phyloP scores from a whole-genome alignment of 2,888 invertebrate genomes.

The Drosophila affinis region DNA sequence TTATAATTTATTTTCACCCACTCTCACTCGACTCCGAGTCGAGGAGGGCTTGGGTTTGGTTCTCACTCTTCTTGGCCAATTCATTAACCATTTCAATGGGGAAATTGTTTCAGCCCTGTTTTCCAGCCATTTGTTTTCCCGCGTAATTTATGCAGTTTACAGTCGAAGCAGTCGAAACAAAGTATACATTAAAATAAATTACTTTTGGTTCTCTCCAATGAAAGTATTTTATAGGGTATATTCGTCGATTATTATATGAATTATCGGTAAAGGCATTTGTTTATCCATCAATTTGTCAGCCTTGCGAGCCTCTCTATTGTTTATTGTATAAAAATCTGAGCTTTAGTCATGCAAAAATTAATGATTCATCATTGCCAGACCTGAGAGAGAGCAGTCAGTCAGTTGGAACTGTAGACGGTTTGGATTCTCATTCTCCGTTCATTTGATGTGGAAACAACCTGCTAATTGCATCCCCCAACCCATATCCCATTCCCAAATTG shows the following conservation, averaged over 20 bases:
- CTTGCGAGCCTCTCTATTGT: slow-evolving; percentile 3
- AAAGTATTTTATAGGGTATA: background rate
- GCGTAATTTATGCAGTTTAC: slow-evolving; percentile 49
- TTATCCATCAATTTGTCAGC: slow-evolving; percentile 22
- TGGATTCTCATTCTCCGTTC: background rate
- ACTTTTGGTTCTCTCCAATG: background rate
- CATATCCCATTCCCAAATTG: slow-evolving; percentile 32
- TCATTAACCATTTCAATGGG: slow-evolving; percentile 46
- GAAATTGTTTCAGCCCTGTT: slow-evolving; percentile 38
- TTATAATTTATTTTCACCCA: slow-evolving; percentile 47
- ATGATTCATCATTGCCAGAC: slow-evolving; percentile 57
- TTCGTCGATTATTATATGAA: background rate
- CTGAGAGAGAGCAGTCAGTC: slow-evolving; percentile 32
- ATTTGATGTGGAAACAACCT: slow-evolving; percentile 24
- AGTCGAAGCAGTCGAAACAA: slow-evolving; percentile 35
- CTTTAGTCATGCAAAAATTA: slow-evolving; percentile 39
- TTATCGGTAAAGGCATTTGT: slow-evolving; percentile 1
- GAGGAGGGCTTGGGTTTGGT: slow-evolving; percentile 2
- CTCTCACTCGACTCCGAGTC: slow-evolving; percentile 7
- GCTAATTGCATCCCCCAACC: slow-evolving; percentile 52
- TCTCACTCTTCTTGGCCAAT: slow-evolving; percentile 23
- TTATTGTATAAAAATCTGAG: slow-evolving; percentile 25
- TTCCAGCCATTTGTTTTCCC: slow-evolving; percentile 10
- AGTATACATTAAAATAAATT: slow-evolving; percentile 49
- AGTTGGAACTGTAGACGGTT: slow-evolving; percentile 9